These are phyloP conservation scores for Eristalis arbustorum DNA, from an alignment of 2,888 invertebrate genomes.

Conservation along the genomic window DNA sequence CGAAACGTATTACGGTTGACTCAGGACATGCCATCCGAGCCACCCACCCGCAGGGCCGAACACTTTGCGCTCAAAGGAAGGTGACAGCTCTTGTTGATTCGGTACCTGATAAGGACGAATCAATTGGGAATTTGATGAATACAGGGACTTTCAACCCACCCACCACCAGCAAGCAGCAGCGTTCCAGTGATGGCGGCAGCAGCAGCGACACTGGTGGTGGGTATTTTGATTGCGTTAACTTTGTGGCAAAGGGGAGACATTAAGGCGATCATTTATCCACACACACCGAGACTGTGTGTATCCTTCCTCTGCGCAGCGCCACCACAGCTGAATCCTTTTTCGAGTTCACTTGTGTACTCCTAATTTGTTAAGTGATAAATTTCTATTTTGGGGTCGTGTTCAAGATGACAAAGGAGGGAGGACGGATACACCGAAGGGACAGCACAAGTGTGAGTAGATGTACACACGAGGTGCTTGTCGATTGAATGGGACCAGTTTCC, in stretches of 20 bases:
- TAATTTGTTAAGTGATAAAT: conserved; percentile 32
- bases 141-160: background rate
- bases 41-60: conserved; percentile 5
- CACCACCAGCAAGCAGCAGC: background rate
- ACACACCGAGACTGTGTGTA: background rate
- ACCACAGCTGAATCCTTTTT: conserved; percentile 8
- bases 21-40: conserved; percentile 39
- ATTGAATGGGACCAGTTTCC: background rate
- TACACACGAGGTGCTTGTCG: background rate
- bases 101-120: conserved; percentile 40
- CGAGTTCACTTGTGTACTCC: conserved; percentile 14
- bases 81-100: conserved; percentile 13
- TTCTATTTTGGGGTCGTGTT: conserved; percentile 13
- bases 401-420: conserved; percentile 7
- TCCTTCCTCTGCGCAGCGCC: background rate
- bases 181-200: background rate
- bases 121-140: conserved; percentile 49
- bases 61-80: conserved; percentile 12
- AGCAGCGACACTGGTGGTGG: background rate
- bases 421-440: background rate
- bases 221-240: conserved; percentile 53
- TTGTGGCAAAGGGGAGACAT: conserved; percentile 57
- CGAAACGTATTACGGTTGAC: conserved; percentile 48
- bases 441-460: background rate
- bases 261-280: conserved; percentile 56